Evolutionary conservation across 2,797 vertebrate species (phyloP).

Genomic region (Merluccius polli): DNA sequence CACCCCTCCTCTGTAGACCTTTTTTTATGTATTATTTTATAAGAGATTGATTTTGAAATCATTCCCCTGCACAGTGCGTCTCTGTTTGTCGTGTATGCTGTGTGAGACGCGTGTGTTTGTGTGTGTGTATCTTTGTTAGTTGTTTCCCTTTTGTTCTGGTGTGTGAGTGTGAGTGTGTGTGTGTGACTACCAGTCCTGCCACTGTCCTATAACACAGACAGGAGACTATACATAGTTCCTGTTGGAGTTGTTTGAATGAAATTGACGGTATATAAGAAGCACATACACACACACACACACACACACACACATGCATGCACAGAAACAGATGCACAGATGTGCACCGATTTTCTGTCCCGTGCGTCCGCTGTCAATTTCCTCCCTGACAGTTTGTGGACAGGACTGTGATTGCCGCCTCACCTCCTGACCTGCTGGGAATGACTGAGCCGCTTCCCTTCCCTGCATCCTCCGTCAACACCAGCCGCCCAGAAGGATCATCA

Average conservation of each 20-base stretch:
- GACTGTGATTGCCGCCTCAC: conserved; percentile 49
- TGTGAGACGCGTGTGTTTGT: conserved; percentile 41
- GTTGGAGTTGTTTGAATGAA: conserved; percentile 71
- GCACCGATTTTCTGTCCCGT: conserved; percentile 11
- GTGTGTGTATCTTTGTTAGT: conserved; percentile 28
- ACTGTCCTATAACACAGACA: conserved; percentile 71
- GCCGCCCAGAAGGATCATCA: conserved; percentile 41
- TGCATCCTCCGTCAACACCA: conserved; percentile 28
- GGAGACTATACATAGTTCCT: conserved; percentile 61
- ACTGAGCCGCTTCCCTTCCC: background rate
- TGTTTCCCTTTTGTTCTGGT: background rate
- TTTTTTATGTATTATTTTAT: conserved; percentile 11
- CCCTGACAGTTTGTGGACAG: conserved; percentile 49
- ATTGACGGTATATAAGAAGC: conserved; percentile 56
- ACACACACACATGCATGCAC: conserved; percentile 7
- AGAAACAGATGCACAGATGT: conserved; percentile 7
- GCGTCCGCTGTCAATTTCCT: conserved; percentile 23
- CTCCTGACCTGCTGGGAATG: conserved; percentile 38
- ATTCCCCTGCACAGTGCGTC: conserved; percentile 37
- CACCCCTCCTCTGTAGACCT: conserved; percentile 33
- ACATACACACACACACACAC: conserved; percentile 5
- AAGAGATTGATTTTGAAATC: conserved; percentile 66
- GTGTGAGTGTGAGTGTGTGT: background rate
- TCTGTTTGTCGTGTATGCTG: background rate
- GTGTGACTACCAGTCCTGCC: conserved; percentile 57